Evolutionary conservation across 1,140 invertebrate species (phyloP).

Genomic region (Megalopta genalis): DNA sequence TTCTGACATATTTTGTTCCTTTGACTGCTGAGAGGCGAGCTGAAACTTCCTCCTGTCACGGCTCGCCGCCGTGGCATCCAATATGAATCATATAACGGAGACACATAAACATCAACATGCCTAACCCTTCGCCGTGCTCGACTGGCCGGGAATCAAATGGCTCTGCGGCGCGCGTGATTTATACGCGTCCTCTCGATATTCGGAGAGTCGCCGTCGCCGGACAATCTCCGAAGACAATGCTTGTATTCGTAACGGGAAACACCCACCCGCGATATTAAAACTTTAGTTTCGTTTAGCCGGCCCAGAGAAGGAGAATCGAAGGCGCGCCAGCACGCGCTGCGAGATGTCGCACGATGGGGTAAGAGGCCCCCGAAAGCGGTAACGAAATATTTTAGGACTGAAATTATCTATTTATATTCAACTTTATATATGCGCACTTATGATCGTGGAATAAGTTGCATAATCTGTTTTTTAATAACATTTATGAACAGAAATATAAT

Average conservation of each 20-base stretch:
- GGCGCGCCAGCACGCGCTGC: not conserved
- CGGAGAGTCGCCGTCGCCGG: not conserved
- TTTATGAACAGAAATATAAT: too few species aligned
- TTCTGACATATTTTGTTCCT: conserved; percentile 56
- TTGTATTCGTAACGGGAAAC: conserved; percentile 5
- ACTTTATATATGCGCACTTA: too few species aligned
- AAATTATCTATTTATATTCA: too few species aligned
- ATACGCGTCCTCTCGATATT: conserved; percentile 22
- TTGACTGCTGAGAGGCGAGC: not conserved
- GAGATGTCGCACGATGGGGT: too few species aligned
- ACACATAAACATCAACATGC: conserved; percentile 46
- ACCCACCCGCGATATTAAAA: conserved; percentile 7
- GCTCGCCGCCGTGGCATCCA: conserved; percentile 15
- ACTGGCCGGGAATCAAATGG: not conserved
- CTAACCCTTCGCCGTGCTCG: conserved; percentile 23
- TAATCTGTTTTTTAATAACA: too few species aligned
- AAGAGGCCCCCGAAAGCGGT: too few species aligned
- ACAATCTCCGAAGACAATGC: conserved; percentile 2
- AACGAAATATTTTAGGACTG: too few species aligned
- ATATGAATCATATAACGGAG: conserved; percentile 57
- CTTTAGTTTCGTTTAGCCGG: not conserved
- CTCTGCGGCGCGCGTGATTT: not conserved
- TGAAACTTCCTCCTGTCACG: conserved; percentile 25
- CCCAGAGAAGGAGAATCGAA: too few species aligned
- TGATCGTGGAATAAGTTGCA: too few species aligned